Evolutionary conservation across 2,113 vertebrate genomes (phyloP).

Genomic region (Motacilla alba): DNA sequence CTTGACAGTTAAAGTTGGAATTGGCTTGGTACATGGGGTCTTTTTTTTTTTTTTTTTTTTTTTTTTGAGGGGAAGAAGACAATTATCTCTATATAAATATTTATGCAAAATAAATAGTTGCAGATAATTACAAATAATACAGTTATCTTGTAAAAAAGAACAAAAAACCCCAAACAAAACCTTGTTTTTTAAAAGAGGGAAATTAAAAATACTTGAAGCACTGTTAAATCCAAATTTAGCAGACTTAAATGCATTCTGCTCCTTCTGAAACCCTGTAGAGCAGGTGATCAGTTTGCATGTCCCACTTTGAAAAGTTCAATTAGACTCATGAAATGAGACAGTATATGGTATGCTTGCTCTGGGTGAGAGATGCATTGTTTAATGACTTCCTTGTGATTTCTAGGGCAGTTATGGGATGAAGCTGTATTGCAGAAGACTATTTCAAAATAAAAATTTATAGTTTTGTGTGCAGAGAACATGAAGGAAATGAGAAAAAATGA

Average conservation of each 20-base stretch:
- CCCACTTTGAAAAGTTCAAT: not conserved
- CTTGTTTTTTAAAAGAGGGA: not conserved
- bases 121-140: not conserved
- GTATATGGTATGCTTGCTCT: not conserved
- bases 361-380: not conserved
- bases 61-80: not conserved
- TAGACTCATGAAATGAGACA: not conserved
- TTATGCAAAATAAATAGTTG: not conserved
- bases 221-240: not conserved
- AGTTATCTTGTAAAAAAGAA: not conserved
- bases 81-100: not conserved
- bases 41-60: not conserved
- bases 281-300: not conserved
- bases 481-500: not conserved
- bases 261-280: not conserved
- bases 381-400: not conserved
- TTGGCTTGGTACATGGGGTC: not conserved
- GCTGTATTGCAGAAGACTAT: not conserved
- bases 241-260: not conserved
- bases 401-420: not conserved
- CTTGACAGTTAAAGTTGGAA: not conserved
- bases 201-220: not conserved
- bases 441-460: not conserved
- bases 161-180: not conserved
- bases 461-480: not conserved